A percentile compares a stretch with the other conserved stretches of the same genome.
Conservation (phyloP, 2,113 vertebrate genomes). For the Rostratula benghalensis region DNA sequence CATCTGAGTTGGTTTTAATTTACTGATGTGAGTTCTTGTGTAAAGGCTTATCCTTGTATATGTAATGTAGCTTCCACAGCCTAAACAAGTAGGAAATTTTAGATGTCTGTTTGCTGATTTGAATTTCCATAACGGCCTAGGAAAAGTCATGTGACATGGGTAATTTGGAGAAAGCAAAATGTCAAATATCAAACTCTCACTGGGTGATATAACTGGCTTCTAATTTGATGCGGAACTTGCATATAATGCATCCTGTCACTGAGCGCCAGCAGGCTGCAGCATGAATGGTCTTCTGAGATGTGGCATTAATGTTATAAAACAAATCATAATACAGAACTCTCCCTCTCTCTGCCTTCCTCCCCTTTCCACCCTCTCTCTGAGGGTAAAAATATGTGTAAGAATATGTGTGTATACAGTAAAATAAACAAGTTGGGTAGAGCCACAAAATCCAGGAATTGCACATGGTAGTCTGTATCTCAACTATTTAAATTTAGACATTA, state of each 20-base stretch:
- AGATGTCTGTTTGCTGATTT: constrained; percentile 23
- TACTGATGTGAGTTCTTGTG: not conserved
- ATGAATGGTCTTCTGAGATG: not conserved
- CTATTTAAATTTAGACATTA: not conserved
- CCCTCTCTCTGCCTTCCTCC: not conserved
- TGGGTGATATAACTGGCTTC: not conserved
- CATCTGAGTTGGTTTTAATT: not conserved
- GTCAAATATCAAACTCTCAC: not conserved
- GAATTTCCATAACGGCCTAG: not conserved
- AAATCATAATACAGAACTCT: not conserved
- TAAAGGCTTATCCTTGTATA: not conserved
- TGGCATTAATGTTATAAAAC: not conserved
- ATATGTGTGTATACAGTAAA: not conserved
- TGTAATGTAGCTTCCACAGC: not conserved
- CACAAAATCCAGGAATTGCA: not conserved
- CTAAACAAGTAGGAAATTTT: constrained; percentile 20
- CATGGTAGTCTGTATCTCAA: not conserved
- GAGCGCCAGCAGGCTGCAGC: not conserved
- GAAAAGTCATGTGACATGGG: constrained; percentile 1
- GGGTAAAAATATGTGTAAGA: not conserved
- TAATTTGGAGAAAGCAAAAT: constrained; percentile 31
- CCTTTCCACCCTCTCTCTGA: too few species aligned
- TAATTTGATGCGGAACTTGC: not conserved
- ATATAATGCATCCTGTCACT: not conserved
- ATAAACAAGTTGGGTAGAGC: not conserved